Conservation (phyloP, 2,888 invertebrate species). For the Mesorhabditis sp. region DNA sequence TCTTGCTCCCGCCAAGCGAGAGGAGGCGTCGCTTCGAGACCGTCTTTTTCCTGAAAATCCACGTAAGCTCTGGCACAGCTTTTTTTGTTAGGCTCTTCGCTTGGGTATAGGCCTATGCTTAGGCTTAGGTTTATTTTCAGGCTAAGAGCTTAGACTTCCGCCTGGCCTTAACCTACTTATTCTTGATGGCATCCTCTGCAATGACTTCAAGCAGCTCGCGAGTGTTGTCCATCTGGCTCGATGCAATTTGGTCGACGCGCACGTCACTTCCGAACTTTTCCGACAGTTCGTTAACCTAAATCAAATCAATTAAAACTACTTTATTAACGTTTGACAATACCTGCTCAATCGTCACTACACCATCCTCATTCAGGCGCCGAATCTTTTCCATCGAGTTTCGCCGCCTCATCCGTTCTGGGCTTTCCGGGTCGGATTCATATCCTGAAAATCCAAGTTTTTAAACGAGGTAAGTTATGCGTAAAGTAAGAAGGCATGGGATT, state of each 20-base stretch:
- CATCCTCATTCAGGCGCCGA: not conserved
- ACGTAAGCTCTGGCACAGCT: not conserved
- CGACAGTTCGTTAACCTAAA: not conserved
- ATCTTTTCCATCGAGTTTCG: constrained; percentile 1
- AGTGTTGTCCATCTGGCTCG: not conserved
- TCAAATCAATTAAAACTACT: constrained; percentile 3
- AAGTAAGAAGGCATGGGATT: too few species aligned
- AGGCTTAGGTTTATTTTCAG: too few species aligned
- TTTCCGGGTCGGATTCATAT: constrained; percentile 2
- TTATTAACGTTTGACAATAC: not conserved
- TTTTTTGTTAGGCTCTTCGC: too few species aligned
- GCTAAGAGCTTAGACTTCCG: too few species aligned
- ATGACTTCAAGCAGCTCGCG: not conserved
- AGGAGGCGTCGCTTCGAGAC: not conserved
- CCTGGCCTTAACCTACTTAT: not conserved
- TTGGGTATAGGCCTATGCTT: too few species aligned
- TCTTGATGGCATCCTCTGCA: not conserved
- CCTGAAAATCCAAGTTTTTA: not conserved
- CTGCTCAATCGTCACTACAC: not conserved
- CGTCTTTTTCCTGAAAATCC: not conserved
- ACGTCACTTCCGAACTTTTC: not conserved
- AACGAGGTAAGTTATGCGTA: not conserved
- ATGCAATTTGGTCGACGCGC: not conserved
- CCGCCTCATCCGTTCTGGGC: not conserved
- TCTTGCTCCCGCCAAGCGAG: not conserved